Evolutionary conservation across 2,888 invertebrate genomes (phyloP), one percentile per base, ranked within the genome.

Genomic region (Trachelus troglodyta): DNA sequence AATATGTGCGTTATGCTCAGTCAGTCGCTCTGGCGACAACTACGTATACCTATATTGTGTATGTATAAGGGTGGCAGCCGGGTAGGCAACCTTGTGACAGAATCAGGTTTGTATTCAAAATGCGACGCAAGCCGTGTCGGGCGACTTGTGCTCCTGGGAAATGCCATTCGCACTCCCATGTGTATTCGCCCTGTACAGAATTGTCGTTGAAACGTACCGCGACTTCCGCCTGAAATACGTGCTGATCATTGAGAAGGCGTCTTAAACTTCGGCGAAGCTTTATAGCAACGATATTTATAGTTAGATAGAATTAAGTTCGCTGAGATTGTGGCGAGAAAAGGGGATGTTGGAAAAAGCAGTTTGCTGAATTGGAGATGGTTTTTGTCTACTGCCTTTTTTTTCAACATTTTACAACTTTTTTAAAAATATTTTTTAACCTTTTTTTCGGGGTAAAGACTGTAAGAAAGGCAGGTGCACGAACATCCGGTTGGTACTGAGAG

Each of bases 101-200:
- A 69, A 80, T 83, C 85, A 80, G 87, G 85, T 86, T 88, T 87
- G 84, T 85, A 88, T 88, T 88, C 88, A 85, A 80, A 84, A 83
- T 86, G 85, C 84, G 85, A 82, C 71, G 71, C 71, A 31, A 15
- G 33, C 71, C 30, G 71, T 23, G 33, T 33, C 71, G 35, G 23
- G 40, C 75, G 34, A 75, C 40, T 75, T 34, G 40, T 33, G 30
- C 30, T 31, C 75, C 37, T 69, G 33, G 23, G 31, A 23, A 69
- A 33, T 33, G 68, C 3, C 75, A 69, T 68, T 35, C 75, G 40
- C 68, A 68, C 37, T 77, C 73, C 33, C 71, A 31, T 31, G 33
- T 31, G 33, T 71, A 31, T 31, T 71, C 31, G 15, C 71, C 33
- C 71, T 71, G 33, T 34, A 23, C 31, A 15, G 31, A 30, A 34